A percentile compares a stretch with the other conserved stretches of the same genome.
phyloP scores from a whole-genome alignment of 2,888 invertebrate species.

The Euphydryas editha region DNA sequence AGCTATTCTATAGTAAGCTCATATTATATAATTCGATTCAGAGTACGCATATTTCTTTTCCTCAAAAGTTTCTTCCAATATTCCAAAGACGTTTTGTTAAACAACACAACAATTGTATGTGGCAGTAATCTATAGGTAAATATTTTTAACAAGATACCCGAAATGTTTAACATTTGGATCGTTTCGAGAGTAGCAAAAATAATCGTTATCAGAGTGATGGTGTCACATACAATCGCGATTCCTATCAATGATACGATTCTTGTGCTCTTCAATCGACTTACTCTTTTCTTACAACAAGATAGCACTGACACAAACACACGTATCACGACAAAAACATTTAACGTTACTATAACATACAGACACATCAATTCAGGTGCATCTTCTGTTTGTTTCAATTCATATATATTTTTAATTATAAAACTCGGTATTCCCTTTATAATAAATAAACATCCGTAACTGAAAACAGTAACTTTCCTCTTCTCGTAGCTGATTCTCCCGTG shows the following conservation, averaged over 20 bases:
- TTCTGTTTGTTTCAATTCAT: background rate
- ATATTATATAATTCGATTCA: background rate
- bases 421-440: slow-evolving; percentile 17
- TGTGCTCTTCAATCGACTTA: slow-evolving; percentile 21
- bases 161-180: background rate
- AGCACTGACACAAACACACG: slow-evolving; percentile 31
- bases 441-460: slow-evolving; percentile 32
- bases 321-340: slow-evolving; percentile 34
- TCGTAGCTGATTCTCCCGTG: slow-evolving; percentile 38
- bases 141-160: background rate
- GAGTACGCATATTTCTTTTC: slow-evolving; percentile 14
- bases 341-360: slow-evolving; percentile 24
- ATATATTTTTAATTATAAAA: slow-evolving; percentile 24
- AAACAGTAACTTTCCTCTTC: slow-evolving; percentile 30
- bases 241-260: slow-evolving; percentile 24
- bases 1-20: background rate
- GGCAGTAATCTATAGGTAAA: slow-evolving; percentile 33
- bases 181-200: background rate
- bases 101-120: slow-evolving; percentile 34
- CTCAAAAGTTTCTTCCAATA: slow-evolving; percentile 35
- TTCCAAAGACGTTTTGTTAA: slow-evolving; percentile 41
- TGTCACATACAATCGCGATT: slow-evolving; percentile 40
- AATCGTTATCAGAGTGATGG: slow-evolving; percentile 7
- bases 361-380: background rate
- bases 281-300: slow-evolving; percentile 26